Evolutionary conservation across 2,888 invertebrate species (phyloP), one percentile per base, ranked within the genome.

Genomic region (Eupithecia pulchellata): DNA sequence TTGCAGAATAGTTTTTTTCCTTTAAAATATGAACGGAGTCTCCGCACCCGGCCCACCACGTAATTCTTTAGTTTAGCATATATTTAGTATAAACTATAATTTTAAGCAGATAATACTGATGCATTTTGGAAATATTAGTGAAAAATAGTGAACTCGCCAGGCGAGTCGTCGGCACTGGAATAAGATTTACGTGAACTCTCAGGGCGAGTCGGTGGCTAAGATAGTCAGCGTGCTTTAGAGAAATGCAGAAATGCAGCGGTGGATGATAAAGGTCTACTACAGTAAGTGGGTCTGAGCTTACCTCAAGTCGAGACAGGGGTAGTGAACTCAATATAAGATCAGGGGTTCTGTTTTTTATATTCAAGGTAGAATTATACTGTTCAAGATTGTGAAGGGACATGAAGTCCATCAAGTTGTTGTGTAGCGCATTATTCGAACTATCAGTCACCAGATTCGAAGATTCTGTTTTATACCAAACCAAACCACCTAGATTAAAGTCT

Each of bases 401-500:
- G 20, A 64, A 64, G 47, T 64, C 64, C 17, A 42, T 1, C 17
- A 64, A 27, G 9, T 13, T 64, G 27, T 11, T 47, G 17, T 29
- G 11, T 6, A 64, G 3, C 6, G 29, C 27, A 36, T 27, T 64
- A n/a, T 64, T 64, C 17, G 42, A 29, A 17, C 1, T 25, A 11
- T 47, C 27, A 20, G n/a, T 47, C 6, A n/a, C 47, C 2, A 39
- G 62, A n/a, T 62, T 27, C 8, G n/a, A 20, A 36, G n/a, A 9
- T 32, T 32, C 4, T 4, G 42, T 42, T 17, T 42, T 64, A 1
- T 11, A 17, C 64, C 64, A 64, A 6, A 47, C 4, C 9, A 47
- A 2, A 29, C 29, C 29, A 14, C 17, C 25, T 27, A 47, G 27
- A 47, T 64, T 64, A 47, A 64, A 64, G 29, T 64, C 64, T 13